Evolutionary conservation across 1,140 invertebrate genomes (phyloP).

Genomic region (Drosophila arawakana): DNA sequence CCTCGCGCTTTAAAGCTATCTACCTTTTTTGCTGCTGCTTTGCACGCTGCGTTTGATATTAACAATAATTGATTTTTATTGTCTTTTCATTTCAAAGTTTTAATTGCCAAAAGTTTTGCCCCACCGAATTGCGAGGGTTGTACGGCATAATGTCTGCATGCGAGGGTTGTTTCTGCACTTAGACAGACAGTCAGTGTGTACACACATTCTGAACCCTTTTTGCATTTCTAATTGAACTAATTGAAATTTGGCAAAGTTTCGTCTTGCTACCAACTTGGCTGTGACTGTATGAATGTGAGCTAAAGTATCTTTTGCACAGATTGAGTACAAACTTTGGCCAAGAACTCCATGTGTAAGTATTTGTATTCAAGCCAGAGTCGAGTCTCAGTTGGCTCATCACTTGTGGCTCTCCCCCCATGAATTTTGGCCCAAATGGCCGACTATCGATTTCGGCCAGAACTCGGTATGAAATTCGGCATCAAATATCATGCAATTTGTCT

Average conservation of each 20-base stretch:
- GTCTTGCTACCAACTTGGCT: conserved; percentile 13
- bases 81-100: conserved; percentile 68
- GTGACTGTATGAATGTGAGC: conserved; percentile 29
- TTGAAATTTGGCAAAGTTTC: conserved; percentile 52
- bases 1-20: conserved; percentile 13
- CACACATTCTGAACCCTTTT: conserved; percentile 37
- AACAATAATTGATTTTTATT: conserved; percentile 80
- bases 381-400: conserved; percentile 13
- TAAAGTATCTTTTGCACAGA: neutral
- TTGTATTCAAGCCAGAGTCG: neutral
- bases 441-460: conserved; percentile 12
- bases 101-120: conserved; percentile 68
- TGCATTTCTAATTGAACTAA: conserved; percentile 70
- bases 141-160: neutral
- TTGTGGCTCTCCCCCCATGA: neutral
- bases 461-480: conserved; percentile 6
- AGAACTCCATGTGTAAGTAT: neutral
- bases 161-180: conserved; percentile 52
- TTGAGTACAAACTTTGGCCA: neutral
- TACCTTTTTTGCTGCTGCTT: conserved; percentile 29
- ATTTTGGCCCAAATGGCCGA: conserved; percentile 4
- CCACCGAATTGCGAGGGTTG: neutral
- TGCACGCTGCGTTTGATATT: conserved; percentile 43
- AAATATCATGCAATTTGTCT: conserved; percentile 56
- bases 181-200: neutral